Evolutionary conservation across 1,140 invertebrate genomes (phyloP).

Genomic region (Chrysoperla carnea): DNA sequence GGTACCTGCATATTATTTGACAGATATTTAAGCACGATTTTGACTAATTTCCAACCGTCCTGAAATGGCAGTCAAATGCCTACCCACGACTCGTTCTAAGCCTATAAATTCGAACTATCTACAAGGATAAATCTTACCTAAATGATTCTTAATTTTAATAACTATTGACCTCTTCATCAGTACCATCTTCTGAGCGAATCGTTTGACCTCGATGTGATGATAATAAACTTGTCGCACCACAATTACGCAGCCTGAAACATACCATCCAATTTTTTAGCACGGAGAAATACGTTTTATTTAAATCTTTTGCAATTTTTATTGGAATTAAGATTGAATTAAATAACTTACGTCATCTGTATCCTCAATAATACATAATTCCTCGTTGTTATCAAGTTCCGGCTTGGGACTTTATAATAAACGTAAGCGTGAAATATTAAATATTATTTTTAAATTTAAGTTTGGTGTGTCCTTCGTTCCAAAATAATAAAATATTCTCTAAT

Average conservation of each 20-base stretch:
- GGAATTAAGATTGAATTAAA: not conserved
- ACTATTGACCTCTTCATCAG: conserved; percentile 1
- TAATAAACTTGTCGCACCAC: not conserved
- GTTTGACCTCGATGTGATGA: not conserved
- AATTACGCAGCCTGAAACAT: conserved; percentile 5
- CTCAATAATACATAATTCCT: conserved; percentile 21
- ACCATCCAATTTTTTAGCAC: not conserved
- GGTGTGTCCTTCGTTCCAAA: not conserved
- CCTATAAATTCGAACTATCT: too few species aligned
- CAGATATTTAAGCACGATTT: too few species aligned
- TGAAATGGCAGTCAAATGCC: too few species aligned
- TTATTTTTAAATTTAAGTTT: too few species aligned
- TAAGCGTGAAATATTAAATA: not conserved
- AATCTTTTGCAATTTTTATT: too few species aligned
- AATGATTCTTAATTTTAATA: too few species aligned
- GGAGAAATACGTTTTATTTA: not conserved
- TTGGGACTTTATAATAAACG: not conserved
- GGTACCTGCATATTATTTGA: too few species aligned
- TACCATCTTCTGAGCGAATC: not conserved
- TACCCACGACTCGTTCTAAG: too few species aligned
- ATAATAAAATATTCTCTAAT: not conserved
- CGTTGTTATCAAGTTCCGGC: conserved; percentile 14
- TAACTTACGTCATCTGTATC: conserved; percentile 20
- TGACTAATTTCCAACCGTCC: too few species aligned
- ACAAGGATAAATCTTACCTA: too few species aligned